phyloP scores from a whole-genome alignment of 1,140 invertebrate species.

The Lepeophtheirus salmonis region DNA sequence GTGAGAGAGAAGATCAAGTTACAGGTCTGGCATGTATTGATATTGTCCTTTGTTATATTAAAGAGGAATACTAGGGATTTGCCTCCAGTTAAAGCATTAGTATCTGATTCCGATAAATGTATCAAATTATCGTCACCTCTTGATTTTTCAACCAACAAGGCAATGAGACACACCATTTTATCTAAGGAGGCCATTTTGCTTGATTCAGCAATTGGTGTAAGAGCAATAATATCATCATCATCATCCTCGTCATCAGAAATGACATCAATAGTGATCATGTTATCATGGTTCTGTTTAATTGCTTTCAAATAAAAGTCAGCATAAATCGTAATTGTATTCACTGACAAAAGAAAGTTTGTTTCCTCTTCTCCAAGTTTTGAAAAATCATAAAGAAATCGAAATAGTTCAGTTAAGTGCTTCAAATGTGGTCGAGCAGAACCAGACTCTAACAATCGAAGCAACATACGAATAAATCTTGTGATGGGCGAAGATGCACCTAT shows the following conservation, averaged over 20 bases:
- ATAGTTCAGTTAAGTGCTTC: constrained; percentile 75
- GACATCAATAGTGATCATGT: constrained; percentile 25
- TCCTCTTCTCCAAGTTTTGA: constrained; percentile 87
- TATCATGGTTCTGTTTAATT: constrained; percentile 23
- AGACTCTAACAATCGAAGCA: constrained; percentile 49
- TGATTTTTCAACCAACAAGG: constrained; percentile 66
- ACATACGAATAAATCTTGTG: constrained; percentile 69
- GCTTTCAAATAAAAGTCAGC: constrained; percentile 70
- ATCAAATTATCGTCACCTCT: constrained; percentile 51
- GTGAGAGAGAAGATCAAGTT: constrained; percentile 77
- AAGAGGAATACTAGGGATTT: constrained; percentile 77
- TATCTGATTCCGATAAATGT: constrained; percentile 53
- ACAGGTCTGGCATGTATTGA: constrained; percentile 73
- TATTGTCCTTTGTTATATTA: constrained; percentile 77
- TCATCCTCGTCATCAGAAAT: constrained; percentile 52
- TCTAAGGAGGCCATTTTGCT: constrained; percentile 71
- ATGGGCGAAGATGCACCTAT: constrained; percentile 44
- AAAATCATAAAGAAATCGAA: constrained; percentile 73
- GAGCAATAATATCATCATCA: constrained; percentile 43
- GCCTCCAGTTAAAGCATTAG: constrained; percentile 51
- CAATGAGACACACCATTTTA: constrained; percentile 81
- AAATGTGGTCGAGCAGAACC: constrained; percentile 55
- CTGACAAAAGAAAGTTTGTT: constrained; percentile 59
- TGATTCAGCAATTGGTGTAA: constrained; percentile 41
- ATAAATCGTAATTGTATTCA: constrained; percentile 69